phyloP scores from a whole-genome alignment of 2,888 invertebrate genomes.

The Teleogryllus oceanicus region DNA sequence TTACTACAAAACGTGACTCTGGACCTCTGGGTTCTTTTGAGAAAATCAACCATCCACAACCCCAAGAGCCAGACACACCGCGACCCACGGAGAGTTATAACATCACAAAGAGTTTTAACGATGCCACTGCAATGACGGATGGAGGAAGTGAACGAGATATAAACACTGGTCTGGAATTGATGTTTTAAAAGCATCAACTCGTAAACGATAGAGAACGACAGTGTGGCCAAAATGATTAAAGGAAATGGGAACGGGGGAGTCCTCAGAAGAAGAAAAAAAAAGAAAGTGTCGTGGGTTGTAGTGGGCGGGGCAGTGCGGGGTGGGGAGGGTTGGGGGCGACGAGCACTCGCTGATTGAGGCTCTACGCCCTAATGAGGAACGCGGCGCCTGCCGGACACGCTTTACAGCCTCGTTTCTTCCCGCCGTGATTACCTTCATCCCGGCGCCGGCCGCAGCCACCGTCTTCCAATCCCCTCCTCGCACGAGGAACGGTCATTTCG shows the following conservation, averaged over 20 bases:
- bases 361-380: background rate
- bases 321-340: background rate
- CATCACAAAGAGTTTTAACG: no score
- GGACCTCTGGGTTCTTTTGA: no score
- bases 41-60: no score
- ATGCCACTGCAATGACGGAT: no score
- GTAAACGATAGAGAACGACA: no score
- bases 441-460: background rate
- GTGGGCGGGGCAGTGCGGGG: background rate
- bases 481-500: background rate
- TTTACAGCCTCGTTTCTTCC: constrained; percentile 9
- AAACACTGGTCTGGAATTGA: no score
- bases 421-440: background rate
- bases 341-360: constrained; percentile 9
- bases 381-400: background rate
- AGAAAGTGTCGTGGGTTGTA: background rate
- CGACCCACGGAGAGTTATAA: no score
- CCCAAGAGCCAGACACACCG: no score
- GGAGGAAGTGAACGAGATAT: no score
- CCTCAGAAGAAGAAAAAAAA: background rate
- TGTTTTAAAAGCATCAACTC: no score
- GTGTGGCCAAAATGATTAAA: no score
- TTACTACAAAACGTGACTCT: no score
- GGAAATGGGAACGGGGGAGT: background rate
- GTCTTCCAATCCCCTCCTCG: background rate